These are phyloP conservation scores for Tragelaphus imberbis DNA, from an alignment of 2,113 vertebrate species.

Conservation along the genomic window DNA sequence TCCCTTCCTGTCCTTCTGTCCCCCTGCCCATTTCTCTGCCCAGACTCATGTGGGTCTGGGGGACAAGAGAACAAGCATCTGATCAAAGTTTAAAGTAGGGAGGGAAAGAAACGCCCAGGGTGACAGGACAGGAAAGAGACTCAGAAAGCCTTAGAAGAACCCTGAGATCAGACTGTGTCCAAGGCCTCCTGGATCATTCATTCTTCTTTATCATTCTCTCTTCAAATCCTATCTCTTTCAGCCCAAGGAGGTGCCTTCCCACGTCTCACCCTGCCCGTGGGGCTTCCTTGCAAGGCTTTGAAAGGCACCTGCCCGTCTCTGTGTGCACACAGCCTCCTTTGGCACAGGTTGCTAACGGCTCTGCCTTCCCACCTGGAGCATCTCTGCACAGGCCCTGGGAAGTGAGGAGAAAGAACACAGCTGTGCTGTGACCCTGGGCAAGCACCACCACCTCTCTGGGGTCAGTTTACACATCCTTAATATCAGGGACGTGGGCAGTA, in stretches of 20 bases:
- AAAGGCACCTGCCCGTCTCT: not conserved
- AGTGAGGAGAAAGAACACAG: not conserved
- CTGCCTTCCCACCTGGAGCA: not conserved
- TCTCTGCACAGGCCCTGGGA: not conserved
- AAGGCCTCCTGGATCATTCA: not conserved
- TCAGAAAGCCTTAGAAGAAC: not conserved
- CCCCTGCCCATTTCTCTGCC: not conserved
- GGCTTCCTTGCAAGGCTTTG: not conserved
- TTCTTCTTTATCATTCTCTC: not conserved
- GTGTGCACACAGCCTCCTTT: not conserved
- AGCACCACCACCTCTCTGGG: not conserved
- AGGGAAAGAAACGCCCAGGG: rapidly evolving
- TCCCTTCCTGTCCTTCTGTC: not conserved
- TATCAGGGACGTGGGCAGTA: not conserved
- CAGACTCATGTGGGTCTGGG: not conserved
- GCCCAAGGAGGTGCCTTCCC: not conserved
- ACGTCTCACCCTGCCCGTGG: rapidly evolving
- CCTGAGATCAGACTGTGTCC: not conserved
- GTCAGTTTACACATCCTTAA: not conserved
- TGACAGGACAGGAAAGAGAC: not conserved
- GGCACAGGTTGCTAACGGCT: not conserved
- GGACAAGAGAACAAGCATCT: not conserved
- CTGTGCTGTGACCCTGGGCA: not conserved
- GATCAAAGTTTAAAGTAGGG: not conserved
- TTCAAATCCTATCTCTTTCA: not conserved